Base-by-base conservation (phyloP, 2,888 invertebrate species). In the Lamellibrachia satsuma region DNA sequence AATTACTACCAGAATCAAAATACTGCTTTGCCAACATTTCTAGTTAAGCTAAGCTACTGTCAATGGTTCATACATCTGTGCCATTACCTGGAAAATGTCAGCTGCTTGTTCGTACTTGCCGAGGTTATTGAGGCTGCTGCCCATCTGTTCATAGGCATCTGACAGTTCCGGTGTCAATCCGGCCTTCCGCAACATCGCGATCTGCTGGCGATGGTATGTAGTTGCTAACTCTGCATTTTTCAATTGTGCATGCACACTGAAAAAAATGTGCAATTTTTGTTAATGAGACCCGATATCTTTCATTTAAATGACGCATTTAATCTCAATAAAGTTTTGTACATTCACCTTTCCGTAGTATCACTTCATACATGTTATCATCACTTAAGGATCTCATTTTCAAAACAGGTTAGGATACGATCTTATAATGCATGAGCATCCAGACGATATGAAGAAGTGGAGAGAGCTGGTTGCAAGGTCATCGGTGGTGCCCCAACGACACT, bases 111-210 rank as follows among this genome's bases (percentile, higher is more conserved):
- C 95, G 93, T 94, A 95, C 92, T 95, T 95, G 52, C 94, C 94
- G 91, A 95, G 95, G 90, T 95, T 91, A 94, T 95, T 95, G 91
- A 95, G 94, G 0, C 95, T 95, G 93, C 96, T 96, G 6, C 95
- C 96, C 51, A 95, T 92, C 95, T 95, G 95, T 93, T 96, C 96
- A 93, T 95, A 94, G 11, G 96, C 95, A 15, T n/a, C 75, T 22
- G 75, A n/a, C 75, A 75, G 75, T 1, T 75, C 75, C 22, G 22
- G 15, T 11, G 75, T 75, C 75, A 22, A 15, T 75, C 75, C 75
- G n/a, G 75, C 75, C 75, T 75, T 75, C 15, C 22, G 75, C 75
- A 75, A 75, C 75, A 22, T 75, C 4, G 75, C 75, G 75, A 75
- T 75, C 22, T 75, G 75, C 75, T 75, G 75, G 22, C 75, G 75